These are phyloP conservation scores for Pogonocherus hispidulus DNA, from an alignment of 2,888 invertebrate genomes.

Conservation along the genomic window DNA sequence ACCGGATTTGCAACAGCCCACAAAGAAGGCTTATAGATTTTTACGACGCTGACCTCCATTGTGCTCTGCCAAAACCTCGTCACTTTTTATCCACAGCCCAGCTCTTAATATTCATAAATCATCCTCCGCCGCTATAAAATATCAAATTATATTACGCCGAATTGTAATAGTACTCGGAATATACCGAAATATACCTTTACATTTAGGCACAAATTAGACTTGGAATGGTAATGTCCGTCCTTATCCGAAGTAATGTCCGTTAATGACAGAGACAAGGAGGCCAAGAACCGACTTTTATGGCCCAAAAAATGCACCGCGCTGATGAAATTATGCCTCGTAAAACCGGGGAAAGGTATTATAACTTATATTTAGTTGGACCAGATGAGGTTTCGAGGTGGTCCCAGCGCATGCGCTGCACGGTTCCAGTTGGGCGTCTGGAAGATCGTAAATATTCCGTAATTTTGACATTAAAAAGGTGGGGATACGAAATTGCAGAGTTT, in stretches of 20 bases:
- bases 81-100: slow-evolving; percentile 22
- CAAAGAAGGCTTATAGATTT: slow-evolving; percentile 6
- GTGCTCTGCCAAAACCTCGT: slow-evolving; percentile 22
- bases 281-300: slow-evolving; percentile 60
- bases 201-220: slow-evolving; percentile 55
- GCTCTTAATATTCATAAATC: slow-evolving; percentile 65
- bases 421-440: slow-evolving; percentile 14
- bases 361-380: slow-evolving; percentile 56
- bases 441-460: slow-evolving; percentile 31
- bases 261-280: slow-evolving; percentile 63
- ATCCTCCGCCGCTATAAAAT: slow-evolving; percentile 60
- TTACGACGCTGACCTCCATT: slow-evolving; percentile 11
- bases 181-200: slow-evolving; percentile 39
- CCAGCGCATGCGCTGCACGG: slow-evolving; percentile 10
- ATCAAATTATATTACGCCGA: slow-evolving; percentile 63
- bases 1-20: slow-evolving; percentile 15
- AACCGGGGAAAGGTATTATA: slow-evolving; percentile 59
- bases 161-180: slow-evolving; percentile 60
- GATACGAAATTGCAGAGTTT: slow-evolving; percentile 24
- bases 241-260: slow-evolving; percentile 44
- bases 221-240: slow-evolving; percentile 38
- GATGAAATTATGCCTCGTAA: slow-evolving; percentile 67
- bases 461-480: slow-evolving; percentile 23
- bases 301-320: slow-evolving; percentile 62
- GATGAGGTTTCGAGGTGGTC: slow-evolving; percentile 37